Evolutionary conservation across 2,113 vertebrate genomes (phyloP), one percentile per base, ranked within the genome.

Genomic region (Melanotaenia duboulayi): DNA sequence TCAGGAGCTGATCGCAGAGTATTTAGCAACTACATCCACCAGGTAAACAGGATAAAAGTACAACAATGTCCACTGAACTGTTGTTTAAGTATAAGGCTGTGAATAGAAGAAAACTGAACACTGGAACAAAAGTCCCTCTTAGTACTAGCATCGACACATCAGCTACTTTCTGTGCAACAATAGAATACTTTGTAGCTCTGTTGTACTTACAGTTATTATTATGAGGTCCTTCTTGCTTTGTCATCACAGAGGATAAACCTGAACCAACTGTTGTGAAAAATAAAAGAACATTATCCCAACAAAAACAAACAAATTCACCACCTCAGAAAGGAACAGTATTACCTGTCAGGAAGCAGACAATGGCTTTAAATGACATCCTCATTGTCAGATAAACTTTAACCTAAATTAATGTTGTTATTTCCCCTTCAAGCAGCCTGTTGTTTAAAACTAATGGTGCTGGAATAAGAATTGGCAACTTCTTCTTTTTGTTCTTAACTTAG

Each of bases 321-420:
- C n/a, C 44, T 68, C 42, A 51, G 11, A 42, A 22, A 4, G 25
- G 22, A 62, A 17, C 11, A 5, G 16, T 39, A 12, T 74, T 73
- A 89, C 87, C 83, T 79, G 81, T 49, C 50, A 82, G 23, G 2
- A 71, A n/a, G 65, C 0, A 48, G 37, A 82, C 23, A 13, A 32
- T 9, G 24, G 66, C 4, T 62, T 65, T 67, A 1, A 71, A 19
- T n/a, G 28, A 61, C 22, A 16, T 12, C 42, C 5, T 35, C 78
- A 84, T 82, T 17, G 4, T 75, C 24, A 62, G 60, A 40, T 11
- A 4, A 10, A 13, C 39, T 37, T 19, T 25, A 57, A 51, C 39
- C 4, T 1, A 20, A 48, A 58, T 11, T 11, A 9, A 5, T 37
- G n/a, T 25, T 51, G 16, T 22, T 12, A 0, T 11, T 32, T 12